Conservation (phyloP, 1,140 invertebrate species). For the Potamilus streckersoni region DNA sequence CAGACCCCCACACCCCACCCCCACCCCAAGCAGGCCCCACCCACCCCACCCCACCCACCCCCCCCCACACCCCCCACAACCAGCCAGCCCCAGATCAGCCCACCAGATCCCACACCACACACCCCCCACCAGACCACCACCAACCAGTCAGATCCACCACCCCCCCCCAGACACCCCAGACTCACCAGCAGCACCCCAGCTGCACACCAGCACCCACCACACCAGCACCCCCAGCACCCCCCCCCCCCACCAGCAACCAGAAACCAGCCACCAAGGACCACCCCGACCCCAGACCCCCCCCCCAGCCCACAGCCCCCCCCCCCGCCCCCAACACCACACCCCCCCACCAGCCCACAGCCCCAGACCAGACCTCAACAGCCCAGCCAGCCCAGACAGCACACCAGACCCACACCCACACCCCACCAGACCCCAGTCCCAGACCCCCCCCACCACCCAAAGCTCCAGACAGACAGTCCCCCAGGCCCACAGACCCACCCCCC, state of each 20-base stretch:
- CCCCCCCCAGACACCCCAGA: too few relatives aligned
- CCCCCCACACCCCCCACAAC: too few relatives aligned
- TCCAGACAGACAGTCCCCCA: not conserved
- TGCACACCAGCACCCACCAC: not conserved
- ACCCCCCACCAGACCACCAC: not conserved
- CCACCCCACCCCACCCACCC: too few relatives aligned
- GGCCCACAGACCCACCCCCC: not conserved
- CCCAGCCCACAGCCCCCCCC: not conserved
- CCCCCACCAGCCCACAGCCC: not conserved
- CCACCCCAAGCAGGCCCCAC: not conserved
- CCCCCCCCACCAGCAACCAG: not conserved
- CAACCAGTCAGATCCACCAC: not conserved
- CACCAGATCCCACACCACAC: not conserved
- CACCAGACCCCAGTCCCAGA: not conserved
- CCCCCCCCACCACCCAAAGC: not conserved
- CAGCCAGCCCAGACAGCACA: not conserved
- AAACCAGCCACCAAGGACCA: not conserved
- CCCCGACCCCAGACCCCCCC: not conserved
- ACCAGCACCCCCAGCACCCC: not conserved
- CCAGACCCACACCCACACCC: not conserved
- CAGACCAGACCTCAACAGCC: not conserved
- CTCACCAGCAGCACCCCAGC: not conserved
- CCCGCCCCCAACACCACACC: not conserved
- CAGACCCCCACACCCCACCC: not conserved
- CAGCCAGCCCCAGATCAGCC: not conserved